Base-by-base conservation (phyloP, 2,888 invertebrate genomes). In the Parnassius mnemosyne region DNA sequence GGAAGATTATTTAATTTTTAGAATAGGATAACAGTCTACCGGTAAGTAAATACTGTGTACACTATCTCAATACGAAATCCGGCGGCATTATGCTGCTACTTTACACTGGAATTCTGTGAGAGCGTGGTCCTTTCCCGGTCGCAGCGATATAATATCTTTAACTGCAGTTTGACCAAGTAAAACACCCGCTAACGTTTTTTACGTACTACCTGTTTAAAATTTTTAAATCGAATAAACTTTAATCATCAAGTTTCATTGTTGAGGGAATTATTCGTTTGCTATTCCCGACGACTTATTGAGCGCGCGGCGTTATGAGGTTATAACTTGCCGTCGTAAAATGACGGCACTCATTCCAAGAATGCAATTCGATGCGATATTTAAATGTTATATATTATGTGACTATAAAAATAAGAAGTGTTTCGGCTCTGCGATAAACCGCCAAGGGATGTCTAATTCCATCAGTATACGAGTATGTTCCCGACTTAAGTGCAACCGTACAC, bases 301-400 rank as follows among this genome's bases (percentile, higher is more conserved):
- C 47, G 20, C 16, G 57, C 42, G 49, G 25, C 43, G 57, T 13
- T 44, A 43, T 43, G 11, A 47, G n/a, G 50, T 46, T 49, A 49
- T 54, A 49, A 49, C 49, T 49, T 42, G 34, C 44, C 9, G 12
- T 57, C 53, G 41, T 50, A 58, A 54, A 63, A 43, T 52, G 47
- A 59, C 63, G 20, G 54, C 54, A 63, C 16, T 46, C 42, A 16
- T 58, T 63, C 63, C 47, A 51, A 58, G 63, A 63, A 59, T 59
- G 46, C 57, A 50, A 58, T 54, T 53, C 58, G 58, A 63, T 59
- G 49, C 58, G 58, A 55, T 46, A 10, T 41, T 63, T 55, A 59
- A 63, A 59, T 52, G 44, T 61, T 57, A 47, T 51, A 59, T 52
- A 44, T 61, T 61, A 53, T 51, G 41, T 50, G 54, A 50, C 41